Base-by-base conservation (phyloP, 2,113 vertebrate genomes). In the Cyanistes caeruleus region DNA sequence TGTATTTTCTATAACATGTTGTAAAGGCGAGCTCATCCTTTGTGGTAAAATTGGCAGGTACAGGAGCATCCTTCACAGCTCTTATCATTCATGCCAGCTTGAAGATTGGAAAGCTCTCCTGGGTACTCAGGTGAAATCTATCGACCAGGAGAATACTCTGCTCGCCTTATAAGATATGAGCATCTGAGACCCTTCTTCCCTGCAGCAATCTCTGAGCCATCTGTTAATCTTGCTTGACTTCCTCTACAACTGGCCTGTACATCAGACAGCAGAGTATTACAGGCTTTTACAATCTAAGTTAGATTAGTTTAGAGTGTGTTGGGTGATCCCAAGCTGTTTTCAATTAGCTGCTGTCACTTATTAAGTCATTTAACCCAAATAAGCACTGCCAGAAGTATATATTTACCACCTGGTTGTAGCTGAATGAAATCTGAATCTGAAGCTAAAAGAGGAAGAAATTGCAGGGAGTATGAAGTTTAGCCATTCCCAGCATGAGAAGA, bases 241-340 rank as follows among this genome's bases (percentile, higher is more conserved):
- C 30, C 56, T 51, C 48, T 85, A 43, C 25, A 67, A 3, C 28
- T 95, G 30, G 27, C 14, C 20, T 48, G 3, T 27, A 75, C 12
- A 19, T 62, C 41, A 48, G 58, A 35, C 10, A 73, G 41, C 27
- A 60, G 28, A n/a, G 13, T 17, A 18, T 55, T 48, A 43, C 2
- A 79, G 70, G 2, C 10, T 30, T 52, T 37, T 44, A 30, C 27
- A 78, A 37, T 22, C 33, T 68, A 33, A 59, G 41, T 78, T 78
- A 30, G 65, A 89, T 60, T 52, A 80, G 21, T 78, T 59, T 53
- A 43, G 51, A 58, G 17, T 25, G 11, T 37, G 5, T 25, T 69
- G 21, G 55, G 10, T 9, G 35, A 75, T 89, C 35, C 22, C 63
- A 92, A 67, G 55, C 76, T 84, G 59, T 84, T 96, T 88, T 77